Evolutionary conservation across 2,888 invertebrate species (phyloP).

Genomic region (Endotricha flammealis): DNA sequence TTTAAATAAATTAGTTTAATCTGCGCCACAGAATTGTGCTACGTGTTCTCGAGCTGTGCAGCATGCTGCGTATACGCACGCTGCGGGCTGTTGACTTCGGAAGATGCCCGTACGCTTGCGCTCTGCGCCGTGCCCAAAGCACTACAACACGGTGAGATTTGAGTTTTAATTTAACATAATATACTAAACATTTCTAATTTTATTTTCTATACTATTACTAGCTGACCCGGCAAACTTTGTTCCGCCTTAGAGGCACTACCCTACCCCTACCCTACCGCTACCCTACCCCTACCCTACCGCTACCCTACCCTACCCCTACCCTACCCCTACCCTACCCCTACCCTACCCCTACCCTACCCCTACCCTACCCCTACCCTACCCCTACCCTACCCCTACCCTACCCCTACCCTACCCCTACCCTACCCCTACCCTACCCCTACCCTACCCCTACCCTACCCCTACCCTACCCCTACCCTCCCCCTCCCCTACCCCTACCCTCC

Average conservation of each 20-base stretch:
- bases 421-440: too few relatives aligned
- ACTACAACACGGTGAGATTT: constrained; percentile 26
- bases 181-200: background rate
- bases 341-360: too few relatives aligned
- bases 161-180: background rate
- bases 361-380: too few relatives aligned
- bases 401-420: too few relatives aligned
- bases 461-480: too few relatives aligned
- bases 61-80: constrained; percentile 27
- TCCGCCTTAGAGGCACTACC: background rate
- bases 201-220: background rate
- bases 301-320: background rate
- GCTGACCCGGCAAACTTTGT: background rate
- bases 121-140: constrained; percentile 36
- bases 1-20: background rate
- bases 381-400: too few relatives aligned
- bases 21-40: constrained; percentile 25
- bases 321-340: too few relatives aligned
- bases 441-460: too few relatives aligned
- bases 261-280: too few relatives aligned
- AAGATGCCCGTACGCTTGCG: constrained; percentile 25
- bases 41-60: constrained; percentile 24
- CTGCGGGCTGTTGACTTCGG: constrained; percentile 22
- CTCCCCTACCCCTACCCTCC: too few relatives aligned
- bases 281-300: too few relatives aligned